A percentile compares a stretch with the other conserved stretches of the same genome.
These are phyloP conservation scores for Tachuris rubrigastra DNA, from an alignment of 2,113 vertebrate species.

Conservation along the genomic window DNA sequence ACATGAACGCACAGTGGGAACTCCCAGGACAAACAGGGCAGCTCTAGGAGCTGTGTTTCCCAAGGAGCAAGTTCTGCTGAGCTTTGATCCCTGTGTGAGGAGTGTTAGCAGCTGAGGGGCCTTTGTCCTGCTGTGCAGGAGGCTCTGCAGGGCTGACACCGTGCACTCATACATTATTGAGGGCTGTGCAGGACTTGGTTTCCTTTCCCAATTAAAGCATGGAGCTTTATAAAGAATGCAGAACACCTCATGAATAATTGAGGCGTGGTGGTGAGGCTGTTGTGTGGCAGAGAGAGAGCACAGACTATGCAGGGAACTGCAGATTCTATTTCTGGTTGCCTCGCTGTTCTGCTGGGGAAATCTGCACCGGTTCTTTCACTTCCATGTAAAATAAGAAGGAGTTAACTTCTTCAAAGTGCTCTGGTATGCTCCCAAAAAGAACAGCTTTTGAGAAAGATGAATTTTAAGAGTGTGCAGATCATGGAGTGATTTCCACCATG, in stretches of 20 bases:
- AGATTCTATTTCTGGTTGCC: constrained; percentile 6
- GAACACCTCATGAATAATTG: constrained; percentile 15
- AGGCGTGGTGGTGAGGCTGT: background rate
- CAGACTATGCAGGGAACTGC: background rate
- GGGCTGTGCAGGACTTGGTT: background rate
- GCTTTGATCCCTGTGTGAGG: background rate
- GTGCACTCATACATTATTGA: constrained; percentile 1
- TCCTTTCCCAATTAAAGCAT: constrained; percentile 9
- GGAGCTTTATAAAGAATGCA: constrained; percentile 43
- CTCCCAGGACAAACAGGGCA: background rate
- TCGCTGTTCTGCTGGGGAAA: background rate
- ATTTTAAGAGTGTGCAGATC: background rate
- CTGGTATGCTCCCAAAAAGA: background rate
- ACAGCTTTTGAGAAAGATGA: background rate
- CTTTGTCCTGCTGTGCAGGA: background rate
- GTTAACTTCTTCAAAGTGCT: background rate
- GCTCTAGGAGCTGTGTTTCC: background rate
- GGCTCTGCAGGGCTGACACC: background rate
- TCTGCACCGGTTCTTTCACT: background rate
- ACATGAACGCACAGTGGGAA: accelerated
- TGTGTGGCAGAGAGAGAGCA: background rate
- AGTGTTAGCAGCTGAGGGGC: background rate
- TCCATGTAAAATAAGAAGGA: background rate
- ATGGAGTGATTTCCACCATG: background rate
- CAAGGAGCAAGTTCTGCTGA: background rate